A percentile compares a stretch with the other conserved stretches of the same genome.
Conservation (phyloP, 1,140 invertebrate genomes). For the Harpegnathos saltator region DNA sequence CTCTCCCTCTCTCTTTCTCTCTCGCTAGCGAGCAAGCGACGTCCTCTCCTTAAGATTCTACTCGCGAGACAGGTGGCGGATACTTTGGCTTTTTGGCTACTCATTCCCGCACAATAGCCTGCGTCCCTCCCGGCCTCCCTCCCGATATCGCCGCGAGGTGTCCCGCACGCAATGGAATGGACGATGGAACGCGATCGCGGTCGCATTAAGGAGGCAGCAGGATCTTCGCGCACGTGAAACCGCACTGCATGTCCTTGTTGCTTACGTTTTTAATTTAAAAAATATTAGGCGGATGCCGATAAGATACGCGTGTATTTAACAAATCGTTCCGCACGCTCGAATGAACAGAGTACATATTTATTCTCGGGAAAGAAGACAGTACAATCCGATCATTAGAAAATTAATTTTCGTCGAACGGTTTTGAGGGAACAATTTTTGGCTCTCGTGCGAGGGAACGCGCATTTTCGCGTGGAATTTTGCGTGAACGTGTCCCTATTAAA, state of each 20-base stretch:
- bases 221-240: not conserved
- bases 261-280: not conserved
- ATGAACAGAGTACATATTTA: no score
- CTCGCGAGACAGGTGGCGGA: conserved; percentile 48
- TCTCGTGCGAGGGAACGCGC: not conserved
- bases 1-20: no score
- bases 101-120: conserved; percentile 24
- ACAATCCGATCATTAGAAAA: no score
- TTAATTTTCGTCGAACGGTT: no score
- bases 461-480: conserved; percentile 24
- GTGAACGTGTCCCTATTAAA: no score
- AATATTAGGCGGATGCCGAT: no score
- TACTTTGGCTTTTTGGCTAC: conserved; percentile 62
- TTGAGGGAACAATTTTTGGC: no score
- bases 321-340: no score
- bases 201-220: not conserved
- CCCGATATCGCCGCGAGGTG: conserved; percentile 9
- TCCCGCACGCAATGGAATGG: conserved; percentile 11
- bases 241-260: not conserved
- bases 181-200: conserved; percentile 1
- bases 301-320: no score
- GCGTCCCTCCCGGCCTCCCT: not conserved
- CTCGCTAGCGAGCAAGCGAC: no score
- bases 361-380: no score
- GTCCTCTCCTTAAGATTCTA: conserved; percentile 6